Base-by-base conservation (phyloP, 1,140 invertebrate species). In the Dinothrombium tinctorium region DNA sequence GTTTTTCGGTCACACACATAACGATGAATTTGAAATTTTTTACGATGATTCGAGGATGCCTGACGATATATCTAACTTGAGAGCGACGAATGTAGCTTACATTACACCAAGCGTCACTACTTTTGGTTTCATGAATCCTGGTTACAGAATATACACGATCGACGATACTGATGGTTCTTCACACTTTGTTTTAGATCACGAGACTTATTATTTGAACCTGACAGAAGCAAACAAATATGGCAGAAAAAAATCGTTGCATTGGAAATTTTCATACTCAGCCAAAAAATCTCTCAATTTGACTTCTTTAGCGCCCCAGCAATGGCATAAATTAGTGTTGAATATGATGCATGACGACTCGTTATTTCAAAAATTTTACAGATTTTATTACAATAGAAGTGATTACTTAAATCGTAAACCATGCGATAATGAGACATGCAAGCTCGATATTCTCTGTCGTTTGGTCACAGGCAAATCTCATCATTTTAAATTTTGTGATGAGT, bases 1-100 rank as follows among this genome's bases (percentile, higher is more conserved):
- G 57, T 94, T 92, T 56, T 94, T 87, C 54, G 87, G 86, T 2
- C 87, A 94, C 51, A 90, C 83, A 1, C 87, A 94, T 64, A 81
- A 67, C 49, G 87, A 94, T 57, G 83, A 89, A 59, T 87, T 89
- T 54, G 76, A 87, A 58, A 61, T 94, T 20, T 89, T 89, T 58
- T 90, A 87, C 50, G 81, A 89, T 57, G 70, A 68, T 0, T 38
- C 29, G 22, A 28, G 24, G 4, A 23, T 36, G 9, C 42, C 17
- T 17, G 64, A 73, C 39, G 73, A 80, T 57, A 63, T 36, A 42
- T 12, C 17, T 20, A 5, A 46, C 19, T 31, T 28, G 28, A 41
- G 20, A 37, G 21, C 51, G 6, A 43, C 42, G 15, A 49, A 35
- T 24, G 33, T 50, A 31, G 49, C 29, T 14, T 51, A 48, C 22